Percentiles rank a stretch among this genome's conserved stretches.
Conservation (phyloP, 2,888 invertebrate species). For the Troilus luridus region DNA sequence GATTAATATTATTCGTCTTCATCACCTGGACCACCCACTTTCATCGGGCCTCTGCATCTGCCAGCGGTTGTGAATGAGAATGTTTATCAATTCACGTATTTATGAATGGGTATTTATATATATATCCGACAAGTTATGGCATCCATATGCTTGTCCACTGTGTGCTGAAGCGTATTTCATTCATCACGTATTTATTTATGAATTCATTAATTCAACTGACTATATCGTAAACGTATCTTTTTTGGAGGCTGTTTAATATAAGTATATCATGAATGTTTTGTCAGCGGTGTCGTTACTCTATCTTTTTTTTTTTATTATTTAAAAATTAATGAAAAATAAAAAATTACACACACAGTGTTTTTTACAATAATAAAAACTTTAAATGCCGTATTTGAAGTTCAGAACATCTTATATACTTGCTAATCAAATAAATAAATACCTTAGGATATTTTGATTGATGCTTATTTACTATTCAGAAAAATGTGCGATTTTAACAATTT, state of each 20-base stretch:
- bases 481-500: no score
- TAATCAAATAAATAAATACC: no score
- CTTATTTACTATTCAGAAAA: no score
- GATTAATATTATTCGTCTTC: slow-evolving; percentile 7
- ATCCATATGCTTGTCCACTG: background rate
- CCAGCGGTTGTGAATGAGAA: background rate
- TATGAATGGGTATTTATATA: slow-evolving; percentile 25
- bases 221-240: background rate
- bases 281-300: background rate
- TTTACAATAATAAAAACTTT: no score
- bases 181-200: background rate
- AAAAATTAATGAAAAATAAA: no score
- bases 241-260: background rate
- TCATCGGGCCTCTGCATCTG: background rate
- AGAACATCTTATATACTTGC: no score
- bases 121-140: background rate
- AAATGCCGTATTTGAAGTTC: no score
- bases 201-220: background rate
- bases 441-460: no score
- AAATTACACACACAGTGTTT: no score
- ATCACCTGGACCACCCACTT: slow-evolving; percentile 35
- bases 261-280: background rate
- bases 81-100: background rate
- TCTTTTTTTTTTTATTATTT: background rate
- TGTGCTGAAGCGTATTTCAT: background rate